These are phyloP conservation scores for Augochlora pura DNA, from an alignment of 1,140 invertebrate genomes.

Conservation along the genomic window DNA sequence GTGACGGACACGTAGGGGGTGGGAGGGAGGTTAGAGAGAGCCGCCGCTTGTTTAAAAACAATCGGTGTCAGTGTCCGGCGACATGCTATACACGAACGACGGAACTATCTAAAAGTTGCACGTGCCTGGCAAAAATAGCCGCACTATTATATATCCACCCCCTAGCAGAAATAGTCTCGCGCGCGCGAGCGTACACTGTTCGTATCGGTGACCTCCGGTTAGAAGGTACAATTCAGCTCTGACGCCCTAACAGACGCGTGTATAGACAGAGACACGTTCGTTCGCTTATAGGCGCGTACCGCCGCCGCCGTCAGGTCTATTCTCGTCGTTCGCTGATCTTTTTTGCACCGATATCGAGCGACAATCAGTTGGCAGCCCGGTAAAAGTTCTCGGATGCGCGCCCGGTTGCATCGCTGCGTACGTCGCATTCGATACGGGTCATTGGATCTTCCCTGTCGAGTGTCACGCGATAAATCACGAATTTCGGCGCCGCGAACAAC, in stretches of 20 bases:
- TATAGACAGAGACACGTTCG: too few relatives aligned
- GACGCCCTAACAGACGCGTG: too few relatives aligned
- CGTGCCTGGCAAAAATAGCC: too few relatives aligned
- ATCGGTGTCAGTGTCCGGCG: slow-evolving; percentile 12
- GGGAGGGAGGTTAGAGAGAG: too few relatives aligned
- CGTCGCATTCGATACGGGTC: background rate
- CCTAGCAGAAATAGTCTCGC: slow-evolving; percentile 54
- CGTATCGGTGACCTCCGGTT: background rate
- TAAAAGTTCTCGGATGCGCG: background rate
- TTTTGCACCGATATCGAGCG: slow-evolving; percentile 30
- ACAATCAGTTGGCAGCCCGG: slow-evolving; percentile 16
- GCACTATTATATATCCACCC: slow-evolving; percentile 30
- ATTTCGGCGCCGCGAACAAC: background rate
- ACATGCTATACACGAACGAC: background rate
- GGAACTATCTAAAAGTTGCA: background rate
- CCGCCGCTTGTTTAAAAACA: slow-evolving; percentile 4
- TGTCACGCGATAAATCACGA: slow-evolving; percentile 1
- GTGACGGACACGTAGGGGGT: background rate
- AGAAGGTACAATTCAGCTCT: too few relatives aligned
- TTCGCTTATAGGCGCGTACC: background rate
- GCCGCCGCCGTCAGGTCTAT: too few relatives aligned
- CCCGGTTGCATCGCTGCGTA: background rate
- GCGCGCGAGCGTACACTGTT: too few relatives aligned
- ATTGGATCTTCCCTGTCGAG: background rate
- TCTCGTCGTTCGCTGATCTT: background rate